Base-by-base conservation (phyloP, 2,113 vertebrate genomes). In the Puffinus mauretanicus region DNA sequence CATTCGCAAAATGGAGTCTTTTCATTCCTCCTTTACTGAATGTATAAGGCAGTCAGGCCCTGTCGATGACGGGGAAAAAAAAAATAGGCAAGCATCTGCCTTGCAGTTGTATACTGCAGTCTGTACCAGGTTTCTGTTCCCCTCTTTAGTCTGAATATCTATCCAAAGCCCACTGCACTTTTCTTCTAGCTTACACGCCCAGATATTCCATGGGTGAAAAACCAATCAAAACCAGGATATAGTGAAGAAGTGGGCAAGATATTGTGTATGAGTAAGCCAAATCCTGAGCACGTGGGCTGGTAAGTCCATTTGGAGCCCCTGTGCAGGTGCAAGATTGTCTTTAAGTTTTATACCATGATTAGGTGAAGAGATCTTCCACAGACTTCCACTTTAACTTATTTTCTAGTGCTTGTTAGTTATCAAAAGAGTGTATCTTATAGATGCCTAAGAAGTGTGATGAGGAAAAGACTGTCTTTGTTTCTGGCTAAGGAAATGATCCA, bases 221-320 rank as follows among this genome's bases (percentile, higher is more conserved):
- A 51, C 9, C 27, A 49, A 15, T 36, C 49, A 57, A 65, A 86
- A 30, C 1, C 34, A 58, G 24, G 30, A 15, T 42, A 44, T 1
- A 83, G 18, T 21, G 44, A 88, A 60, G 52, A 69, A 77, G 15
- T 16, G 8, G 32, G 26, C 10, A 88, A n/a, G 38, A 16, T 65
- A 26, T 2, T 2, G 1, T 3, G 6, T 13, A 3, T 7, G 19
- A 82, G 11, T 24, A 38, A 80, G 44, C 6, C 34, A 72, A 5
- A 49, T 73, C 54, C 20, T 80, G 38, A 11, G 3, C 13, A 4
- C 8, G 8, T 10, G 24, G 12, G 5, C 16, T 76, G 14, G 4
- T 51, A 46, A 64, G 40, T 38, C 13, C 4, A 18, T 26, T 10
- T 70, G 27, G 34, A 58, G 60, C 13, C 13, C 18, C 36, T 25